These are phyloP conservation scores for Hassar affinis DNA, from an alignment of 2,113 vertebrate species.

Conservation along the genomic window DNA sequence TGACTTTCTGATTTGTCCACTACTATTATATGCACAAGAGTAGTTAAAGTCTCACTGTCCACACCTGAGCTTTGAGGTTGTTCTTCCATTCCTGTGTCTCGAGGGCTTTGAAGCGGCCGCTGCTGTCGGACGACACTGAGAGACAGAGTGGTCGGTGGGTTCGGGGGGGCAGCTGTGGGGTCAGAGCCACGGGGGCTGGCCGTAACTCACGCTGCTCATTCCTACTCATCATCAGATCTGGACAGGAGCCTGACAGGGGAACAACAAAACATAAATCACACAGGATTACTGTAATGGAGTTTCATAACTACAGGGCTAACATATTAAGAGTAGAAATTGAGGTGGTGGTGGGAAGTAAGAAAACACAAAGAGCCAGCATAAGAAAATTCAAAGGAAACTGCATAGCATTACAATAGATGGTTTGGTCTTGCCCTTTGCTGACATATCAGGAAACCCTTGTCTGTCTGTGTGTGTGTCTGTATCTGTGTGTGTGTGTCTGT, in stretches of 20 bases:
- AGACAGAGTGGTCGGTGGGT: constrained; percentile 67
- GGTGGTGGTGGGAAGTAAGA: neutral
- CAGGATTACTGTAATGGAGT: neutral
- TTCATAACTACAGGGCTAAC: neutral
- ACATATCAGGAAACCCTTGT: neutral
- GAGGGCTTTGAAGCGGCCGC: constrained; percentile 65
- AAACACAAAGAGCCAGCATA: neutral
- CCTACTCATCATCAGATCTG: constrained; percentile 73
- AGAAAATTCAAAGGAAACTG: neutral
- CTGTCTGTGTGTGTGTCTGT: too few relatives aligned
- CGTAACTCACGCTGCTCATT: constrained; percentile 62
- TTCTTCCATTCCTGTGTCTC: constrained; percentile 74
- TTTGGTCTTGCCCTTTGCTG: neutral
- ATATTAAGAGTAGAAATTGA: neutral
- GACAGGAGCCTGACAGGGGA: constrained; percentile 69
- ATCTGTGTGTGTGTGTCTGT: neutral
- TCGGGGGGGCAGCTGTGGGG: constrained; percentile 62
- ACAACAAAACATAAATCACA: neutral
- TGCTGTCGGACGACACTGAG: constrained; percentile 72
- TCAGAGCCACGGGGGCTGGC: constrained; percentile 60
- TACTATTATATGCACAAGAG: too few relatives aligned
- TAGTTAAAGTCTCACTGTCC: neutral
- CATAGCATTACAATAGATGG: neutral
- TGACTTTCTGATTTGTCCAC: neutral
- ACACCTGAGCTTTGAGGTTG: constrained; percentile 76